A percentile compares a stretch with the other conserved stretches of the same genome.
Evolutionary conservation across 2,797 vertebrate species (phyloP).

Genomic region (Tokudaia tokunoshimensis): DNA sequence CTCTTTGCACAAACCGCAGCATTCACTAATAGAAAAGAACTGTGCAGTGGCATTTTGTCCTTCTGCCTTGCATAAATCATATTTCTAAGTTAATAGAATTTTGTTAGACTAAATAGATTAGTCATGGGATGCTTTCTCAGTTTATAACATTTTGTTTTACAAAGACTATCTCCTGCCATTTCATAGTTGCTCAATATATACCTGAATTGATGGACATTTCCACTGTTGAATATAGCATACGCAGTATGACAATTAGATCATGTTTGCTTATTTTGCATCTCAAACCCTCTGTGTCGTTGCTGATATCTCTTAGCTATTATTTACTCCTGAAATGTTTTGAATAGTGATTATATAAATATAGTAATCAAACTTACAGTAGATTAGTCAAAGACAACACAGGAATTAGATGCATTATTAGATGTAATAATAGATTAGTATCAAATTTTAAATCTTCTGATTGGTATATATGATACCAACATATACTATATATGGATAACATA

Average conservation of each 20-base stretch:
- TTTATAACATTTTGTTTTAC: conserved; percentile 13
- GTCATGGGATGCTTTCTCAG: not conserved
- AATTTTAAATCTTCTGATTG: not conserved
- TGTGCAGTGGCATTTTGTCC: not conserved
- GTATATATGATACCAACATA: not conserved
- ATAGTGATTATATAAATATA: not conserved
- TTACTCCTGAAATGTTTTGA: not conserved
- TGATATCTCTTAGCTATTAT: not conserved
- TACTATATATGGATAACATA: not conserved
- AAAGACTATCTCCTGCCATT: not conserved
- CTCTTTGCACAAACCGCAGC: not conserved
- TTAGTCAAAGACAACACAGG: not conserved
- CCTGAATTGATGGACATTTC: conserved; percentile 11
- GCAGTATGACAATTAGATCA: not conserved
- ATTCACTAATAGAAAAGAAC: conserved; percentile 24
- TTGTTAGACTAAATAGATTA: not conserved
- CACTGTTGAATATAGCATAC: not conserved
- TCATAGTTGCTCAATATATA: not conserved
- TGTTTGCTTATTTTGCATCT: not conserved
- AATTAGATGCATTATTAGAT: not conserved
- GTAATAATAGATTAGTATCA: not conserved
- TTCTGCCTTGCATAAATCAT: conserved; percentile 22
- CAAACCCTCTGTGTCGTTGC: not conserved
- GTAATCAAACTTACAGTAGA: not conserved
- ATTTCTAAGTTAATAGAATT: conserved; percentile 13